Evolutionary conservation across 2,113 vertebrate genomes (phyloP).

Genomic region (Erpornis zantholeuca): DNA sequence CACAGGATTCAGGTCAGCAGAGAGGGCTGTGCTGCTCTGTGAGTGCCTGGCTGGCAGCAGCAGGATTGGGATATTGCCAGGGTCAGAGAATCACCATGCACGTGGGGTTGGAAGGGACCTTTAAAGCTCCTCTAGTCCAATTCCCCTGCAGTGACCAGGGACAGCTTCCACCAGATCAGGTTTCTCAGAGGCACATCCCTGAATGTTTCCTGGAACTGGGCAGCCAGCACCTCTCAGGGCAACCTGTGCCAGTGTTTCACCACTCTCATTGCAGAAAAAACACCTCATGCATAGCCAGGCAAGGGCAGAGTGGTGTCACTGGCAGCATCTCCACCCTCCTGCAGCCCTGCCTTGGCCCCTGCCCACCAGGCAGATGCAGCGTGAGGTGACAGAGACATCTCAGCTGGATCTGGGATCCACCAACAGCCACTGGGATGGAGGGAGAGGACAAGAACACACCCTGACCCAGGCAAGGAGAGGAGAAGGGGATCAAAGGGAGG

Average conservation of each 20-base stretch:
- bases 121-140: not conserved
- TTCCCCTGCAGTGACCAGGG: not conserved
- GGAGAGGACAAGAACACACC: not conserved
- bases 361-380: accelerated
- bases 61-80: not conserved
- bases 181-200: not conserved
- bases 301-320: not conserved
- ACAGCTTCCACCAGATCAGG: not conserved
- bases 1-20: not conserved
- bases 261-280: not conserved
- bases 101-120: not conserved
- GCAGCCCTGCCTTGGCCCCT: not conserved
- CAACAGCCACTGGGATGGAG: accelerated
- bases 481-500: constrained; percentile 1
- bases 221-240: not conserved
- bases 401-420: not conserved
- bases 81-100: not conserved
- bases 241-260: not conserved
- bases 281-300: accelerated
- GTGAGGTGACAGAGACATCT: not conserved
- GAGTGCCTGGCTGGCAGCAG: no score
- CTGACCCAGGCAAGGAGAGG: not conserved
- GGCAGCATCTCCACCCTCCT: not conserved
- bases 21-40: not conserved
- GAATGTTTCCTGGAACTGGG: not conserved